Conservation (phyloP, 1,140 invertebrate species). For the Piezodorus guildinii region DNA sequence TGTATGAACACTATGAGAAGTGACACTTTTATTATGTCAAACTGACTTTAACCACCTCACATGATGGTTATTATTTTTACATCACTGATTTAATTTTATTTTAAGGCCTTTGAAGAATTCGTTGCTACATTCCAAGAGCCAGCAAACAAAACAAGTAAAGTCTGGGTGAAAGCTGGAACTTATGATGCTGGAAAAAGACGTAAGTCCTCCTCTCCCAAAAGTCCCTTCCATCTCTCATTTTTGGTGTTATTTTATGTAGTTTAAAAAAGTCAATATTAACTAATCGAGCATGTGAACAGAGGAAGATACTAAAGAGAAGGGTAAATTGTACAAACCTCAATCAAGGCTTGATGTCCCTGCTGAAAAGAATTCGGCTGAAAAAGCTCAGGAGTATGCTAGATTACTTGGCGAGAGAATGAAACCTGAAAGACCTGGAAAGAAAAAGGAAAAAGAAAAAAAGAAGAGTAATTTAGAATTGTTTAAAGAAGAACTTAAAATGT, state of each 20-base stretch:
- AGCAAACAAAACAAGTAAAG: constrained; percentile 61
- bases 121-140: constrained; percentile 91
- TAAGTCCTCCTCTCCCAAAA: constrained; percentile 37
- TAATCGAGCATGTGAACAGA: constrained; percentile 37
- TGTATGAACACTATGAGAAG: too few relatives aligned
- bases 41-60: too few relatives aligned
- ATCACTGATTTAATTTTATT: background rate
- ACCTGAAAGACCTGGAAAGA: constrained; percentile 55
- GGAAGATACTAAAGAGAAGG: constrained; percentile 79
- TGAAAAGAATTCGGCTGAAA: constrained; percentile 43
- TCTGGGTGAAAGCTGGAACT: constrained; percentile 93
- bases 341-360: constrained; percentile 55
- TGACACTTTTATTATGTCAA: too few relatives aligned
- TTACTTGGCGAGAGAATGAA: constrained; percentile 49
- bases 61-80: background rate
- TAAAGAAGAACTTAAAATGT: constrained; percentile 88
- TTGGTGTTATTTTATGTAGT: constrained; percentile 2
- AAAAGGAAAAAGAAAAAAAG: constrained; percentile 80
- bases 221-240: background rate
- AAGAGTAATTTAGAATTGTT: constrained; percentile 96
- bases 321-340: constrained; percentile 87
- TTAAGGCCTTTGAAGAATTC: constrained; percentile 88
- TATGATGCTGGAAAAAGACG: constrained; percentile 89
- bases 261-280: background rate
- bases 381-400: constrained; percentile 58